Percentiles rank a stretch among this genome's conserved stretches.
Evolutionary conservation across 2,888 invertebrate genomes (phyloP).

Genomic region (Noctua fimbriata): DNA sequence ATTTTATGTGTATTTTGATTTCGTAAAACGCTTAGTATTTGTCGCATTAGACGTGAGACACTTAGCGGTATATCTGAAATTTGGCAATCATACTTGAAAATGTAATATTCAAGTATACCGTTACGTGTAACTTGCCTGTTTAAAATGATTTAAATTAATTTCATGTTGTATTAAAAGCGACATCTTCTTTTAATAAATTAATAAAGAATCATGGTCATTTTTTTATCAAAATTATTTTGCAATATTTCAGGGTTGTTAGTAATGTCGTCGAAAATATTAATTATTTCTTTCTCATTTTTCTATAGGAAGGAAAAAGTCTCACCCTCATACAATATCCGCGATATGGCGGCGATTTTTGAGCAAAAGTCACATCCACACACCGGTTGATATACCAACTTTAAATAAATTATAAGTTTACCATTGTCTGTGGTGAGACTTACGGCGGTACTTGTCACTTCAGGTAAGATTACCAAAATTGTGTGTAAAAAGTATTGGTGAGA

Average conservation of each 20-base stretch:
- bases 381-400: conserved; percentile 72
- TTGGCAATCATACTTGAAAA: conserved; percentile 10
- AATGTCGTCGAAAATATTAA: background rate
- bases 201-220: conserved; percentile 28
- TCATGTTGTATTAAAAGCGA: conserved; percentile 29
- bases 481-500: conserved; percentile 20
- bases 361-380: conserved; percentile 90
- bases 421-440: conserved; percentile 49
- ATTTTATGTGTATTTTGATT: conserved; percentile 26
- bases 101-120: conserved; percentile 9
- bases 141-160: background rate
- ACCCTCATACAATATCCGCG: conserved; percentile 94
- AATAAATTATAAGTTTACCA: conserved; percentile 51
- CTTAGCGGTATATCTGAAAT: conserved; percentile 25
- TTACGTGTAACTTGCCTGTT: conserved; percentile 5
- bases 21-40: conserved; percentile 21
- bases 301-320: conserved; percentile 93
- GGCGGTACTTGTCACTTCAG: conserved; percentile 4
- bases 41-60: background rate
- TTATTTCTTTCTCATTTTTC: conserved; percentile 56
- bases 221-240: conserved; percentile 15
- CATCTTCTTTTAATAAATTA: conserved; percentile 37
- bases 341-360: conserved; percentile 96
- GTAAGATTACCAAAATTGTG: conserved; percentile 33
- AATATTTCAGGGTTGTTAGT: background rate